Conservation (phyloP, 2,797 vertebrate species). For the Oceanodroma leucorhoa region DNA sequence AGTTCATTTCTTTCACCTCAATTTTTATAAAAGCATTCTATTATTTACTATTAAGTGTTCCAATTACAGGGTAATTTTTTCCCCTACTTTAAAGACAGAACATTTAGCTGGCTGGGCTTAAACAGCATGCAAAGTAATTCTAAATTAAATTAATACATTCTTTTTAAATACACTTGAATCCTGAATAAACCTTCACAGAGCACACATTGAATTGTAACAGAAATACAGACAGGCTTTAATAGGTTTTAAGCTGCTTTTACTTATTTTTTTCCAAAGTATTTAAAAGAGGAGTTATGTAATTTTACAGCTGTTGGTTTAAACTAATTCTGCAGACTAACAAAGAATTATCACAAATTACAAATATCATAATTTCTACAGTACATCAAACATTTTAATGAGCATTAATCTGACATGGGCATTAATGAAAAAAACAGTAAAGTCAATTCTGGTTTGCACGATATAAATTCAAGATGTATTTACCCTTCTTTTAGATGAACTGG, state of each 20-base stretch:
- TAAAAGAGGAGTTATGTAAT: not conserved
- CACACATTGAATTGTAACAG: not conserved
- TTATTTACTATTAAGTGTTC: not conserved
- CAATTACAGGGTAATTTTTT: not conserved
- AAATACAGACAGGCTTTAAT: not conserved
- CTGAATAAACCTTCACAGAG: not conserved
- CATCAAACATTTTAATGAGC: not conserved
- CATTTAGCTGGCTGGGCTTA: not conserved
- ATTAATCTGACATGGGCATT: not conserved
- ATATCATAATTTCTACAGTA: not conserved
- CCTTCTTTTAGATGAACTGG: conserved; percentile 96
- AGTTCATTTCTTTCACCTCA: not conserved
- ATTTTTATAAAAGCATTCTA: not conserved
- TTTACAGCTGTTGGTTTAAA: not conserved
- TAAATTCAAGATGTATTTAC: conserved; percentile 69
- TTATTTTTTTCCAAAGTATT: not conserved
- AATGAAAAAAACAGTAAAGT: not conserved
- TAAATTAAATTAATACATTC: not conserved
- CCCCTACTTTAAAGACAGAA: not conserved
- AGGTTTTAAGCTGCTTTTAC: not conserved
- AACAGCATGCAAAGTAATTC: not conserved
- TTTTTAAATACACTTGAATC: not conserved
- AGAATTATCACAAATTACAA: not conserved
- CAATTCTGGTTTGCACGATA: not conserved
- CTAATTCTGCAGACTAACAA: not conserved